These are phyloP conservation scores for Apis laboriosa DNA, from an alignment of 1,140 invertebrate species.

Conservation along the genomic window DNA sequence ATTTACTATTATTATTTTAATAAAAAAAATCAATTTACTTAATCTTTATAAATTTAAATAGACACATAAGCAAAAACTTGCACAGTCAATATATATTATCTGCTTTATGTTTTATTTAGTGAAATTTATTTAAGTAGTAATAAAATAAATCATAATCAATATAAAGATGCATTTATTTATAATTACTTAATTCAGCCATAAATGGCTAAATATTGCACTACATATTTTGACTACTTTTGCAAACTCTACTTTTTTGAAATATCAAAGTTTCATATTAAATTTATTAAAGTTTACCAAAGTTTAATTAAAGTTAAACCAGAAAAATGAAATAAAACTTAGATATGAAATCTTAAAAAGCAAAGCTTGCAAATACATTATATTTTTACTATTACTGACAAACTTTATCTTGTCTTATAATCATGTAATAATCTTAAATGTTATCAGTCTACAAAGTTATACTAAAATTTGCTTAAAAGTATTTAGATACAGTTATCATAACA, in stretches of 20 bases:
- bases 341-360: slow-evolving; percentile 52
- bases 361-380: slow-evolving; percentile 70
- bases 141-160: slow-evolving; percentile 44
- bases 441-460: slow-evolving; percentile 79
- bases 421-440: slow-evolving; percentile 77
- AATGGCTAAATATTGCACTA: slow-evolving; percentile 73
- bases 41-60: background rate
- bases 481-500: slow-evolving; percentile 65
- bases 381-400: slow-evolving; percentile 61
- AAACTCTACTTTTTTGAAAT: slow-evolving; percentile 65
- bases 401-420: slow-evolving; percentile 60
- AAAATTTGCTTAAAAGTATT: slow-evolving; percentile 68
- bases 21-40: background rate
- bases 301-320: background rate
- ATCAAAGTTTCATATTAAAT: slow-evolving; percentile 27
- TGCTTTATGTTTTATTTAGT: background rate
- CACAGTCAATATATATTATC: background rate
- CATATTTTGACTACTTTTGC: slow-evolving; percentile 74
- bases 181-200: slow-evolving; percentile 70
- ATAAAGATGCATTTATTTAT: slow-evolving; percentile 78
- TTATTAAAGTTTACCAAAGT: background rate
- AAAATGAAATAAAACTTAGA: background rate
- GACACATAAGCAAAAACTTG: too few relatives aligned
- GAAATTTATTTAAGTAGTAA: background rate
- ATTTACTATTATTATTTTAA: background rate